These are phyloP conservation scores for Neogobius melanostomus DNA, from an alignment of 2,113 vertebrate species.

Conservation along the genomic window DNA sequence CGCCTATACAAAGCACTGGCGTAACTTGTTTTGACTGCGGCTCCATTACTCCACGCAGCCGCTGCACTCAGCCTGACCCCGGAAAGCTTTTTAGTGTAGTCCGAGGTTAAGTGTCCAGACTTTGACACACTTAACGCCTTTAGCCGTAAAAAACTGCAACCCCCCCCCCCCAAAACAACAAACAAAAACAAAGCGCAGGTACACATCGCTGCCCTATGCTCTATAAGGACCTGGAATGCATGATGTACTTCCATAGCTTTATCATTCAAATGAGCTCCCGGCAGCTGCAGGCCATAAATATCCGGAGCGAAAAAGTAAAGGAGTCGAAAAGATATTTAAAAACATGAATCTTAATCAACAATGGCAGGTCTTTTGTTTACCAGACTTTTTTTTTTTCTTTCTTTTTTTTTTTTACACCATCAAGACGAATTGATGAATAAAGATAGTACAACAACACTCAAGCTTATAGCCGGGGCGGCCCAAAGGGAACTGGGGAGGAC, in stretches of 20 bases:
- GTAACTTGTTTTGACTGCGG: slow-evolving; percentile 71
- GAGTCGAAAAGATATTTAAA: slow-evolving; percentile 31
- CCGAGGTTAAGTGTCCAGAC: slow-evolving; percentile 73
- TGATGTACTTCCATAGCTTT: slow-evolving; percentile 29
- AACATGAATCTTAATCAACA: slow-evolving; percentile 52
- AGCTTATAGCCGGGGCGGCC: slow-evolving; percentile 25
- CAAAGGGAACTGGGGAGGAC: slow-evolving; percentile 29
- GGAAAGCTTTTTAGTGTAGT: slow-evolving; percentile 71
- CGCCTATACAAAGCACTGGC: slow-evolving; percentile 7
- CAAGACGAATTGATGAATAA: slow-evolving; percentile 53
- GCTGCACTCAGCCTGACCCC: slow-evolving; percentile 68
- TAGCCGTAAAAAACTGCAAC: neutral
- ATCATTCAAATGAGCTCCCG: slow-evolving; percentile 33
- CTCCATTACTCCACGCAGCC: slow-evolving; percentile 62
- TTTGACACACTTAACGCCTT: slow-evolving; percentile 26
- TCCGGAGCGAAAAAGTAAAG: slow-evolving; percentile 27
- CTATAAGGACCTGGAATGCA: slow-evolving; percentile 12
- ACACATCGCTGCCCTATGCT: slow-evolving; percentile 16
- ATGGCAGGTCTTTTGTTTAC: slow-evolving; percentile 45
- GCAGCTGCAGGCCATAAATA: slow-evolving; percentile 64
- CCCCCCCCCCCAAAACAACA: neutral
- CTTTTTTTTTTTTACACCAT: slow-evolving; percentile 15
- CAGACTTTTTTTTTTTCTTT: slow-evolving; percentile 30
- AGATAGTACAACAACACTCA: slow-evolving; percentile 31
- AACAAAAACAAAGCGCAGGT: slow-evolving; percentile 14